These are phyloP conservation scores for Spisula subtruncata DNA, from an alignment of 2,888 invertebrate species.

Conservation along the genomic window DNA sequence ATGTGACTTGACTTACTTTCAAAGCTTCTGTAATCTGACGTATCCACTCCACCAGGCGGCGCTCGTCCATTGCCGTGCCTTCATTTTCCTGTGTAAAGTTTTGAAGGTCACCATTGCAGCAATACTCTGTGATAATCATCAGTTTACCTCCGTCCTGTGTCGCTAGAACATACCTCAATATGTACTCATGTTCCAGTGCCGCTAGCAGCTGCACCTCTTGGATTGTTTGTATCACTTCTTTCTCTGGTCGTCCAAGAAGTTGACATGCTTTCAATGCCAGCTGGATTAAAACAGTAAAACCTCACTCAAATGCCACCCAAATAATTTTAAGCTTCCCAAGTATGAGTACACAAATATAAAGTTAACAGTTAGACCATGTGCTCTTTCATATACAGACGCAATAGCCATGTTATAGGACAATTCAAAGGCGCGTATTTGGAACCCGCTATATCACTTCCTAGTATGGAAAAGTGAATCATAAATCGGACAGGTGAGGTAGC, in stretches of 20 bases:
- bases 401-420: too few species aligned
- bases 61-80: conserved; percentile 57
- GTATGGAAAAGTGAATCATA: too few species aligned
- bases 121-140: conserved; percentile 60
- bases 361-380: too few species aligned
- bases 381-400: too few species aligned
- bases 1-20: conserved; percentile 19
- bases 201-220: conserved; percentile 63
- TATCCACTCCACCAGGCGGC: conserved; percentile 58
- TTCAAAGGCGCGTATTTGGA: too few species aligned
- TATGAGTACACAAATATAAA: too few species aligned
- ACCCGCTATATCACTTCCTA: too few species aligned
- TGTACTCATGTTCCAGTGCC: conserved; percentile 49
- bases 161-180: conserved; percentile 51
- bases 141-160: conserved; percentile 35
- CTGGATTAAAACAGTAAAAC: conserved; percentile 13
- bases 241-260: conserved; percentile 40
- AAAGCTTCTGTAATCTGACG: conserved; percentile 58
- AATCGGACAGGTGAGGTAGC: too few species aligned
- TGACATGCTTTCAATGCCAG: conserved; percentile 52
- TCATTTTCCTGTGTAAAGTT: conserved; percentile 44
- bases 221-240: conserved; percentile 42
- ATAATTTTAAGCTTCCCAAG: too few species aligned
- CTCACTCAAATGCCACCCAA: too few species aligned
- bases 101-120: conserved; percentile 56